A percentile compares a stretch with the other conserved stretches of the same genome.
Conservation (phyloP, 2,113 vertebrate species). For the Calidris pygmaea region DNA sequence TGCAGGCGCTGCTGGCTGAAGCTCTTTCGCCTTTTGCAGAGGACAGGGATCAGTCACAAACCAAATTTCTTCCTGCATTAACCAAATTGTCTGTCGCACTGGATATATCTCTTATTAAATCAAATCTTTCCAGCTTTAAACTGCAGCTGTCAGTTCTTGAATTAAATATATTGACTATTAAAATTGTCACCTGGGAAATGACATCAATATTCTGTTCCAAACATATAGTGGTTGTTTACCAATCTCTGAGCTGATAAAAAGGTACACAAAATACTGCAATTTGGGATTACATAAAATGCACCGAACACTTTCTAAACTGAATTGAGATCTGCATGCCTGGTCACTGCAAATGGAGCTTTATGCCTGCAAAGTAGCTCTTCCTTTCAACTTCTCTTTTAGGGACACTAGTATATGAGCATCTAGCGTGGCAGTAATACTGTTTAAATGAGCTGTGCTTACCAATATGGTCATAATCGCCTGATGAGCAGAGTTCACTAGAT, state of each 20-base stretch:
- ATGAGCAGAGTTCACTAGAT: background rate
- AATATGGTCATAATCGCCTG: background rate
- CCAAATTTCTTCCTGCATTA: slow-evolving; percentile 19
- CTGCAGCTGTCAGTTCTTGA: slow-evolving; percentile 39
- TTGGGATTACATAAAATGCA: background rate
- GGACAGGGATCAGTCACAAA: slow-evolving; percentile 6
- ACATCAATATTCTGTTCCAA: slow-evolving; percentile 26
- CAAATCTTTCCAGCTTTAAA: slow-evolving; percentile 24
- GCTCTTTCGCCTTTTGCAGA: background rate
- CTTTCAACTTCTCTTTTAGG: background rate
- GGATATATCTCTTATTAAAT: slow-evolving; percentile 21
- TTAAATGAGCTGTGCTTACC: background rate
- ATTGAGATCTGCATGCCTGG: background rate
- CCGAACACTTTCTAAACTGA: background rate
- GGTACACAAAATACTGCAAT: background rate
- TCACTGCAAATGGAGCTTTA: background rate
- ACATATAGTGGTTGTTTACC: background rate
- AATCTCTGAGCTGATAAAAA: background rate
- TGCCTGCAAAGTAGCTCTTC: background rate
- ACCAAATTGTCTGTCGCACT: slow-evolving; percentile 6
- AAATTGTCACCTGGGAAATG: slow-evolving; percentile 47
- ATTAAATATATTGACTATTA: slow-evolving; percentile 38
- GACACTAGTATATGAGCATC: background rate
- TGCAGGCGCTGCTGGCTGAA: background rate
- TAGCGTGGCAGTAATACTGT: background rate